Base-by-base conservation (phyloP, 2,797 vertebrate genomes). In the Diplodus puntazzo region DNA sequence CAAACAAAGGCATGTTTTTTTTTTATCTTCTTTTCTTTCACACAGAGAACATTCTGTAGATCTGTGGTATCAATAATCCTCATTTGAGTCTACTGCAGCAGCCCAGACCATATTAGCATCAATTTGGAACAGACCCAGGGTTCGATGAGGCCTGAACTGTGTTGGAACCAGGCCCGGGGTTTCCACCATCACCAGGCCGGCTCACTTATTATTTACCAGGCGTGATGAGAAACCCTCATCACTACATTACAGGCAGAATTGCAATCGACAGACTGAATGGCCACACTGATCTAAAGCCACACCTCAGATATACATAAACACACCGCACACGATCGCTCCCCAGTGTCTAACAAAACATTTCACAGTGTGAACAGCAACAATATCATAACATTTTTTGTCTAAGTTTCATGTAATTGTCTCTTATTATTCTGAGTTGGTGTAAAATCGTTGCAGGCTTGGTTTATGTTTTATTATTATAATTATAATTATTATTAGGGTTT, bases 121-220 rank as follows among this genome's bases (percentile, higher is more conserved):
- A 81, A 89, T 89, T 91, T 95, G 94, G 92, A 95, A 82, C 58
- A 57, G 78, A 66, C 80, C 93, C 88, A 94, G 84, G 84, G 81
- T 93, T 94, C 80, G 89, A 93, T 94, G 90, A 93, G 90, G 90
- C 87, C 80, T 90, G 86, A 89, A 90, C 81, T 80, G 62, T 79
- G 80, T 69, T 95, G 91, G 92, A 94, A 83, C 62, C 30, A 69
- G 72, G 86, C 92, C 93, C 88, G 48, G 73, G 79, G 77, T 84
- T 86, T 89, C 83, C 79, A 83, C 67, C 79, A 75, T 57, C 82
- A 87, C 73, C 83, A 84, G 65, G 67, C 71, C 39, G 23, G 53
- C 83, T 81, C 69, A 34, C 82, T 89, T 88, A 83, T 79, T 85
- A 88, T 87, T 91, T 87, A 85, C 77, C 73, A 83, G 79, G 84